These are phyloP conservation scores for Lasiurus borealis DNA, from an alignment of 2,113 vertebrate species.

Conservation along the genomic window DNA sequence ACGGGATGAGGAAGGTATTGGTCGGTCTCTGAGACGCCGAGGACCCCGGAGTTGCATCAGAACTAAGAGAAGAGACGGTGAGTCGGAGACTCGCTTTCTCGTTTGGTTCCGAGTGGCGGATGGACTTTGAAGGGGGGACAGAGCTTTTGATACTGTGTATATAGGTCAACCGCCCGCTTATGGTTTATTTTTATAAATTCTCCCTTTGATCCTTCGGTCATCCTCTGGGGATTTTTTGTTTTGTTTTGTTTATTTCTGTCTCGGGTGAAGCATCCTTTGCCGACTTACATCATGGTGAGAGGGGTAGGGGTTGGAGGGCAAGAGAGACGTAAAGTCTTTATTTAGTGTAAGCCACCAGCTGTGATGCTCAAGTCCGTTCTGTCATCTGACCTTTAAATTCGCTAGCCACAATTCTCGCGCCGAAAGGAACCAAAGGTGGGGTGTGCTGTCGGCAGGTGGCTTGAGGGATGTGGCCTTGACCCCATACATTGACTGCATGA, in stretches of 20 bases:
- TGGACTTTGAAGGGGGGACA: background rate
- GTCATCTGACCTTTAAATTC: background rate
- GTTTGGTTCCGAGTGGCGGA: constrained; percentile 34
- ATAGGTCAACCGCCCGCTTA: background rate
- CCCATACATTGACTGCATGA: constrained; percentile 42
- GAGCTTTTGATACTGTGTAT: constrained; percentile 31
- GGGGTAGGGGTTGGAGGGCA: background rate
- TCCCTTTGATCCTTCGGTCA: constrained; percentile 6
- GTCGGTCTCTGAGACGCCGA: background rate
- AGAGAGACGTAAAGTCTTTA: background rate
- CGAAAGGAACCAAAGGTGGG: constrained; percentile 75
- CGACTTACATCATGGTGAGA: constrained; percentile 2
- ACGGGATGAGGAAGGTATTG: background rate
- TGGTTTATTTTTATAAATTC: constrained; percentile 54
- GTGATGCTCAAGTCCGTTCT: background rate
- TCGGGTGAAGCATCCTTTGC: constrained; percentile 41
- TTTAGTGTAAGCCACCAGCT: background rate
- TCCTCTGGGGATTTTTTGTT: background rate
- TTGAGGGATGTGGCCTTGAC: constrained; percentile 37
- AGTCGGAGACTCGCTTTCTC: background rate
- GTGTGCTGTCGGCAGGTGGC: background rate
- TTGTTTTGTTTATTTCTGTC: background rate
- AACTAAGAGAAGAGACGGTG: background rate
- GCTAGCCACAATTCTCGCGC: background rate
- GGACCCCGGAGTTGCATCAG: background rate